Evolutionary conservation across 1,140 invertebrate genomes (phyloP).

Genomic region (Brachionus paranguensis): DNA sequence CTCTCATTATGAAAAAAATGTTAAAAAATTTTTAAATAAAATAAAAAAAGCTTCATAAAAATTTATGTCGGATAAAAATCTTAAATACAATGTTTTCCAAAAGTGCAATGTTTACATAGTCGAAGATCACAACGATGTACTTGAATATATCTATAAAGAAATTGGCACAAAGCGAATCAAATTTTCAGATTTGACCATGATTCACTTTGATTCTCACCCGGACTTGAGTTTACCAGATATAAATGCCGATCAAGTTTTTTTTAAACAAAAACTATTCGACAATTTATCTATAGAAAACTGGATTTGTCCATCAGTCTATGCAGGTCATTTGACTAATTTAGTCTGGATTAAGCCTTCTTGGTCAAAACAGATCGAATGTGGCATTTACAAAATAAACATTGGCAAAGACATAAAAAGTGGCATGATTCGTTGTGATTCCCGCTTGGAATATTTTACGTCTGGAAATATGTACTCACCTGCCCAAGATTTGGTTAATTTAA

Average conservation of each 20-base stretch:
- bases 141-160: conserved; percentile 66
- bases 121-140: conserved; percentile 69
- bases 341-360: conserved; percentile 82
- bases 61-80: neutral
- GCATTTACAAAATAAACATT: conserved; percentile 65
- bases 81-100: neutral
- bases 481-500: neutral
- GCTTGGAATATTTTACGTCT: neutral
- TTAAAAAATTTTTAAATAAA: neutral
- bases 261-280: conserved; percentile 60
- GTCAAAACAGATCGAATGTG: conserved; percentile 71
- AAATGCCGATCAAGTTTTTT: conserved; percentile 64
- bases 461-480: neutral
- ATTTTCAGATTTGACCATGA: conserved; percentile 65
- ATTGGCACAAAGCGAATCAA: conserved; percentile 76
- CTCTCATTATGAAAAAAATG: neutral
- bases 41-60: neutral
- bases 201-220: conserved; percentile 86
- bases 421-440: neutral
- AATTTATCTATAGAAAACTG: conserved; percentile 72
- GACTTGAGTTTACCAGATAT: conserved; percentile 72
- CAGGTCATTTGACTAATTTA: conserved; percentile 71
- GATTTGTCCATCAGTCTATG: conserved; percentile 77
- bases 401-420: conserved; percentile 64
- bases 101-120: conserved; percentile 56